These are phyloP conservation scores for Cosmia pyralina DNA, from an alignment of 2,888 invertebrate genomes.

Conservation along the genomic window DNA sequence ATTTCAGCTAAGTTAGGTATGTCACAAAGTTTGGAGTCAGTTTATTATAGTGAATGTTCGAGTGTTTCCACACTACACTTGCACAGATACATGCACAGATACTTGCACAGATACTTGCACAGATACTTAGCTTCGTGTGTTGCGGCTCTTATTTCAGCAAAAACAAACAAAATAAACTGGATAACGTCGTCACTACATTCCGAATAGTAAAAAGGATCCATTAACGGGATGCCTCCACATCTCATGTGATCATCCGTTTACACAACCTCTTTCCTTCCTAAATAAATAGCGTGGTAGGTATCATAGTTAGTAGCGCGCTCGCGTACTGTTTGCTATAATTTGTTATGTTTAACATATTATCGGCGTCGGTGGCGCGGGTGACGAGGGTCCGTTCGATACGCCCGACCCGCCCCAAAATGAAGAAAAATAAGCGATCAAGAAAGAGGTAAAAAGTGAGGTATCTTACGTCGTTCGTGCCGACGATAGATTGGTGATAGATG, in stretches of 20 bases:
- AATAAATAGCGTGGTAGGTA: not conserved
- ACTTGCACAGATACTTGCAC: too few species aligned
- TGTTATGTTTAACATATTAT: slow-evolving; percentile 54
- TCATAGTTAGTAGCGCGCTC: slow-evolving; percentile 3
- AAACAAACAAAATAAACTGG: slow-evolving; percentile 8
- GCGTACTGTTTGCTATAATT: slow-evolving; percentile 35
- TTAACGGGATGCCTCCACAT: slow-evolving; percentile 14
- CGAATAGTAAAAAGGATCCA: slow-evolving; percentile 13
- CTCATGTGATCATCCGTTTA: slow-evolving; percentile 9
- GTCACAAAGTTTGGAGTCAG: too few species aligned
- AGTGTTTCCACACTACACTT: too few species aligned
- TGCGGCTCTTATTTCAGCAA: not conserved
- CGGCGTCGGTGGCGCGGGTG: slow-evolving; percentile 22
- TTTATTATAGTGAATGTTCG: not conserved
- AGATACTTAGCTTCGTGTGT: too few species aligned
- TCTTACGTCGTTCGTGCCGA: slow-evolving; percentile 9
- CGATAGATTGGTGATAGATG: slow-evolving; percentile 47
- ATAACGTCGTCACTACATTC: slow-evolving; percentile 11
- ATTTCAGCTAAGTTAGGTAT: not conserved
- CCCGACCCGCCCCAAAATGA: slow-evolving; percentile 16
- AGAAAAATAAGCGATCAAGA: slow-evolving; percentile 48
- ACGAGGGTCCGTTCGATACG: slow-evolving; percentile 51
- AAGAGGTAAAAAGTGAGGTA: slow-evolving; percentile 42
- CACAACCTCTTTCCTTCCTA: slow-evolving; percentile 17
- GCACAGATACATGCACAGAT: too few species aligned